Evolutionary conservation across 2,888 invertebrate genomes (phyloP), one percentile per base, ranked within the genome.

Genomic region (Noctuana brunneofusca): DNA sequence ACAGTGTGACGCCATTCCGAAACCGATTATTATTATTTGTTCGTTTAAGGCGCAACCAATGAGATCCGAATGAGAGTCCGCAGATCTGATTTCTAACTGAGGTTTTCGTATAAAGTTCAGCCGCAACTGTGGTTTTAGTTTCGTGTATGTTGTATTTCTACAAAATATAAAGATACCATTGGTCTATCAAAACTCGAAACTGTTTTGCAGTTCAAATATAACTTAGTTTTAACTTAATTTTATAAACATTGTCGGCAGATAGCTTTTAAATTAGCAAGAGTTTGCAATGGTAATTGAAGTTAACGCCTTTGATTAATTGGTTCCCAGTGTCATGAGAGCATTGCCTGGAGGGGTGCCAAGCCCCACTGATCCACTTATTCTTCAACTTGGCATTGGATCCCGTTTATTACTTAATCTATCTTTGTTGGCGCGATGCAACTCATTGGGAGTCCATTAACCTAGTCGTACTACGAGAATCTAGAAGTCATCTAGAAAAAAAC

Each of bases 311-410:
- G 48, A 55, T 62, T 55, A 24, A 62, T 60, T 20, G 55, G 12
- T 22, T 22, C 46, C n/a, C 14, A 38, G 48, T 48, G 9, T 16
- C 54, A 27, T 48, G n/a, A 24, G 46, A 48, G 46, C 48, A 20
- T 49, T 9, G 48, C 38, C 12, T 60, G 48, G 54, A 54, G 35
- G 6, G 5, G 3, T 18, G 60, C 60, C 60, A 60, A 54, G 54
- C 24, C 54, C 53, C 60, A 48, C 18, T 60, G 60, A 60, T 60
- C 60, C 53, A 60, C 54, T 54, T 60, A 54, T 9, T 54, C 54
- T 46, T 60, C 60, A 60, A 60, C 60, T 60, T 60, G 54, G 60
- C 60, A 60, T 60, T 60, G 60, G 32, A 16, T 54, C 54, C 35
- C 46, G 6, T 54, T 48, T 60, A 54, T 54, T 60, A 60, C 60